These are phyloP conservation scores for Muscina levida DNA, from an alignment of 2,888 invertebrate species.

Conservation along the genomic window DNA sequence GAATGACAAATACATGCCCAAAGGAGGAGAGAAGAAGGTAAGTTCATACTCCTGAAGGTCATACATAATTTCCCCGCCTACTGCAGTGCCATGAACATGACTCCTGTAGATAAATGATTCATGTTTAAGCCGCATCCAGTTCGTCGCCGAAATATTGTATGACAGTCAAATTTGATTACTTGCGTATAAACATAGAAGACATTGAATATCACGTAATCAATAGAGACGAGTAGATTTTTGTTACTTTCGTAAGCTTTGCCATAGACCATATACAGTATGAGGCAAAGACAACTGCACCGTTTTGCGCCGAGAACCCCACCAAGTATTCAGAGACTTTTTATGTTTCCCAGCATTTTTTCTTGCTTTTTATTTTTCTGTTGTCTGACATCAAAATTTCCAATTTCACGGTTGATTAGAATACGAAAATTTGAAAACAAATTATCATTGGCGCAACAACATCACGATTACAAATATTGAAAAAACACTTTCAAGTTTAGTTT, in stretches of 20 bases:
- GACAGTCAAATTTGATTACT: neutral
- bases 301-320: neutral
- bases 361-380: constrained; percentile 1
- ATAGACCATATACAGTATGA: constrained; percentile 7
- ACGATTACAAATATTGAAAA: constrained; percentile 7
- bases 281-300: constrained; percentile 14
- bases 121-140: constrained; percentile 4
- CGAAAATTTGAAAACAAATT: constrained; percentile 32
- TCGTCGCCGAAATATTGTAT: neutral
- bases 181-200: neutral
- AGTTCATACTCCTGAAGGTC: constrained; percentile 45
- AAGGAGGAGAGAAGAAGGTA: constrained; percentile 95
- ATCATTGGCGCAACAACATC: constrained; percentile 16
- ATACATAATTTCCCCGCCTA: no score
- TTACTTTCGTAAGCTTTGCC: neutral
- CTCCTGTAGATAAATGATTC: no score
- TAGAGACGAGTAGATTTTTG: neutral
- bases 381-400: constrained; percentile 66
- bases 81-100: no score
- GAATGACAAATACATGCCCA: constrained; percentile 92
- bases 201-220: neutral
- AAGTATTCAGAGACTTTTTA: constrained; percentile 36
- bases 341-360: constrained; percentile 26
- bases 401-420: constrained; percentile 77
- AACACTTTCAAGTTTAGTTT: constrained; percentile 1